phyloP scores from a whole-genome alignment of 2,113 vertebrate genomes.

The Eurypyga helias region DNA sequence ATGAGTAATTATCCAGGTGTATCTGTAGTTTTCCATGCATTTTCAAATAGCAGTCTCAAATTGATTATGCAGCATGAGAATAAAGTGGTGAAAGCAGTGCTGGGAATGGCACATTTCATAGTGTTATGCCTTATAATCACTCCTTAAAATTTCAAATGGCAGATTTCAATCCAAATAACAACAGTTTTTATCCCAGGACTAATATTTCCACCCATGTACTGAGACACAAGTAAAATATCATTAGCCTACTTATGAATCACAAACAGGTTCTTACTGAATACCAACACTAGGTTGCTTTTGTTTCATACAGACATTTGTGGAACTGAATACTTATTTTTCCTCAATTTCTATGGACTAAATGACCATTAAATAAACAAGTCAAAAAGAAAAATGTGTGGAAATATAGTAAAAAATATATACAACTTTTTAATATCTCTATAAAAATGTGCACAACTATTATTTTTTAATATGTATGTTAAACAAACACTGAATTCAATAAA shows the following conservation, averaged over 20 bases:
- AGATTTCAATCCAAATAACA: background rate
- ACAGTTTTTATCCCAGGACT: background rate
- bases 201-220: accelerated
- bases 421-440: background rate
- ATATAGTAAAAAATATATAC: background rate
- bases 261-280: background rate
- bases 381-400: background rate
- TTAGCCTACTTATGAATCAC: background rate
- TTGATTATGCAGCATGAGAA: background rate
- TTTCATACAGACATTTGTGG: background rate
- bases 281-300: background rate
- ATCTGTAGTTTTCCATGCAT: background rate
- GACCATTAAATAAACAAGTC: background rate
- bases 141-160: background rate
- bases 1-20: background rate
- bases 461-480: background rate
- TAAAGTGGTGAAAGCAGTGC: background rate
- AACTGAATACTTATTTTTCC: background rate
- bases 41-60: background rate
- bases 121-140: background rate
- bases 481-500: background rate
- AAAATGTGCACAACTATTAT: background rate
- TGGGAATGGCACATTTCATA: background rate
- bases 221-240: background rate
- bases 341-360: background rate